Conservation (phyloP, 2,888 invertebrate species). For the Hydrotaea cyrtoneurina region DNA sequence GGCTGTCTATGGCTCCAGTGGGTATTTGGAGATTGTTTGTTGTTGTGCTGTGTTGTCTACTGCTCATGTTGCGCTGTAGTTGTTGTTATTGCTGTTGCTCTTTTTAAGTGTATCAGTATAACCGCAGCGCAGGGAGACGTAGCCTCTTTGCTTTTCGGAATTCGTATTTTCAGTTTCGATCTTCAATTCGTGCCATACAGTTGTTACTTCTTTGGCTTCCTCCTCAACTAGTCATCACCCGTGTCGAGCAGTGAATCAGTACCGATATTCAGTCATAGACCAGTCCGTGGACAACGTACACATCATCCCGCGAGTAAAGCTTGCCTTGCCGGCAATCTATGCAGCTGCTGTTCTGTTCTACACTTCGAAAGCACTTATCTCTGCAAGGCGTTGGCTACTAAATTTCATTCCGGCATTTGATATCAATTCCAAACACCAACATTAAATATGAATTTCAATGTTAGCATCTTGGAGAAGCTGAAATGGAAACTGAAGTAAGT, state of each 20-base stretch:
- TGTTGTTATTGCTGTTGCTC: slow-evolving; percentile 48
- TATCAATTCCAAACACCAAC: not conserved
- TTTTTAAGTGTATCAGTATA: slow-evolving; percentile 26
- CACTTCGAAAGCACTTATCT: not conserved
- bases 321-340: not conserved
- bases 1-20: slow-evolving; percentile 79
- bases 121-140: slow-evolving; percentile 56
- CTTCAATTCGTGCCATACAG: slow-evolving; percentile 71
- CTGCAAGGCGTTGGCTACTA: not conserved
- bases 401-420: slow-evolving; percentile 22
- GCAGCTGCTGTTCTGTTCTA: slow-evolving; percentile 23
- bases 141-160: slow-evolving; percentile 53
- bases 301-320: too few relatives aligned
- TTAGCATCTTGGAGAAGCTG: slow-evolving; percentile 74
- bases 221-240: not conserved
- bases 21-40: slow-evolving; percentile 67
- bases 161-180: slow-evolving; percentile 72
- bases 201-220: slow-evolving; percentile 57
- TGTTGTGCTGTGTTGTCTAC: slow-evolving; percentile 53
- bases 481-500: slow-evolving; percentile 78
- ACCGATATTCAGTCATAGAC: not conserved
- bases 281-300: not conserved
- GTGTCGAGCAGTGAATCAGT: not conserved
- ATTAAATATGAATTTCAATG: slow-evolving; percentile 74
- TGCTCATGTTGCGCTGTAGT: slow-evolving; percentile 27